Percentiles rank a stretch among this genome's conserved stretches.
phyloP scores from a whole-genome alignment of 2,888 invertebrate species.

The Pteria penguin region DNA sequence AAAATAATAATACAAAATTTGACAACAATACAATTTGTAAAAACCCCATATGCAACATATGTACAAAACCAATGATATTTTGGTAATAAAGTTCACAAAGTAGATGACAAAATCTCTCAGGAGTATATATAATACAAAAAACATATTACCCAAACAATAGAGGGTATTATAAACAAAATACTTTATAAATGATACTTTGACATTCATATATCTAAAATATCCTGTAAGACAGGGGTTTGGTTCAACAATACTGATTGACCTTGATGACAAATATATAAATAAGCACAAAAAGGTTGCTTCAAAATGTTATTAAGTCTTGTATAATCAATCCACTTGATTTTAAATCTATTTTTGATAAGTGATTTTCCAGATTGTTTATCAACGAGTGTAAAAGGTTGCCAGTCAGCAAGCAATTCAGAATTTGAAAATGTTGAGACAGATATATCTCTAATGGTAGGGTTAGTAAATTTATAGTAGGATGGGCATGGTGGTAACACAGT shows the following conservation, averaged over 20 bases:
- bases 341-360: not conserved
- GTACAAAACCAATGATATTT: no score
- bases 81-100: no score
- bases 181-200: no score
- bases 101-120: no score
- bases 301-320: not conserved
- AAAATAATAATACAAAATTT: no score
- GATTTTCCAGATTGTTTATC: not conserved
- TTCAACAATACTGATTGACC: not conserved
- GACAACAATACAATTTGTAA: no score
- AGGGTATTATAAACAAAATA: no score
- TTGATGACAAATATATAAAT: not conserved
- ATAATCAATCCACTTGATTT: not conserved
- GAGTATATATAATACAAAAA: no score
- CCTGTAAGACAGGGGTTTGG: not conserved
- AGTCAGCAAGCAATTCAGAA: not conserved
- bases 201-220: no score
- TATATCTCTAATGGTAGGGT: not conserved
- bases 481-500: slow-evolving; percentile 24
- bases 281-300: not conserved
- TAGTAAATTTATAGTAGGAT: not conserved
- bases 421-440: not conserved
- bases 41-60: no score
- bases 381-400: not conserved
- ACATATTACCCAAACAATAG: no score